Base-by-base conservation (phyloP, 2,888 invertebrate genomes). In the Epistrophe eligans region DNA sequence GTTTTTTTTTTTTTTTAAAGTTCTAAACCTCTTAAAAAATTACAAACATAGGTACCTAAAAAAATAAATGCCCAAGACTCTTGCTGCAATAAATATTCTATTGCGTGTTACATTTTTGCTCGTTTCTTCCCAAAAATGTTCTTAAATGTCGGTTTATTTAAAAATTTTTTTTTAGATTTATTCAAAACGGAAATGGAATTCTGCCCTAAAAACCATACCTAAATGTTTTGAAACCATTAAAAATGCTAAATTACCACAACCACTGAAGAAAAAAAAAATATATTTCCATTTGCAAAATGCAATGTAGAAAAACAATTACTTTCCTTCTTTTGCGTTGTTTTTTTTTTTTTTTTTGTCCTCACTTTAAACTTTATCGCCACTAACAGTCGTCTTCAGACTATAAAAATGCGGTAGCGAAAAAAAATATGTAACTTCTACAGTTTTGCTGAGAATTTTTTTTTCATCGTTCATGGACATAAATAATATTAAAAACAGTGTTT, bases 131-230 rank as follows among this genome's bases (percentile, higher is more conserved):
- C 35, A 35, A 38, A 60, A 77, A 48, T 28, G 38, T 35, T n/a
- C 19, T 43, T 45, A 67, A 82, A 74, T 32, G 24, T 62, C 40
- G 58, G 72, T 48, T 73, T 74, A 40, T 67, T 24, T n/a, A n/a
- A n/a, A n/a, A n/a, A n/a, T 24, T 24, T 24, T 84, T 73, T 66
- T 73, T 24, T 40, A 88, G 84, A 88, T 88, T 88, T 88, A 88
- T 88, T 84, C 79, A 76, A 88, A 84, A 73, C 88, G 88, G 88
- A 88, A 88, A 88, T 88, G 84, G 57, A 88, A 84, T 80, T 79
- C 40, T 73, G 43, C 32, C 62, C 79, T 77, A 62, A 80, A 83
- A 82, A 72, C 50, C 74, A 83, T 66, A 70, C 70, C 70, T 70
- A 40, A 76, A 64, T 40, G 64, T 66, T 79, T 45, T 35, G 79